Percentiles rank a stretch among this genome's conserved stretches.
Conservation (phyloP, 2,113 vertebrate species). For the Boleophthalmus pectinirostris region DNA sequence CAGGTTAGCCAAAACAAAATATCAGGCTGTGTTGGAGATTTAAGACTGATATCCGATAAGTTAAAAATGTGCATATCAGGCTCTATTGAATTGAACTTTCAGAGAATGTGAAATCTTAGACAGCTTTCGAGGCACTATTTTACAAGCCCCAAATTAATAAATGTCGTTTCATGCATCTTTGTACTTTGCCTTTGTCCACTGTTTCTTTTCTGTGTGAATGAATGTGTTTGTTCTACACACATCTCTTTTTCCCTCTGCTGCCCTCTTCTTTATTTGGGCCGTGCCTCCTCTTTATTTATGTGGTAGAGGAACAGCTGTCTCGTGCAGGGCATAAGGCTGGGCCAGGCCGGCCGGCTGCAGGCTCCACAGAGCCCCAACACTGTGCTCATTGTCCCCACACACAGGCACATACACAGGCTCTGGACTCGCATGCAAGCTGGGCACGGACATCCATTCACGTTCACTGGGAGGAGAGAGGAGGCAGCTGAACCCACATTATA, state of each 20-base stretch:
- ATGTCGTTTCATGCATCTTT: conserved; percentile 3
- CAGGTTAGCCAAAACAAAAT: too few species aligned
- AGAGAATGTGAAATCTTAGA: not conserved
- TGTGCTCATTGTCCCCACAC: conserved; percentile 69
- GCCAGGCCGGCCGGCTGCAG: conserved; percentile 65
- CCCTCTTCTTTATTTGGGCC: conserved; percentile 37
- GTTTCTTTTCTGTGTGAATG: conserved; percentile 39
- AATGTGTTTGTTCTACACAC: conserved; percentile 38
- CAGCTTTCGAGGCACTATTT: not conserved
- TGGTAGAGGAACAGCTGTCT: conserved; percentile 78
- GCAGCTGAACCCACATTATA: conserved; percentile 36
- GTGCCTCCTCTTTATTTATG: conserved; percentile 35
- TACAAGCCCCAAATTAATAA: not conserved
- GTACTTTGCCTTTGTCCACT: conserved; percentile 8
- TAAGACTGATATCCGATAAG: too few species aligned
- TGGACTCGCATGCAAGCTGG: conserved; percentile 25
- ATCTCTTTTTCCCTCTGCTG: conserved; percentile 11
- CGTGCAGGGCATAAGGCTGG: conserved; percentile 72
- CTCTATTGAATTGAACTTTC: not conserved
- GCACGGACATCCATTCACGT: conserved; percentile 52
- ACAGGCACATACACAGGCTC: conserved; percentile 32
- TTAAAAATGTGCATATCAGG: too few species aligned
- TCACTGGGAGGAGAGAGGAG: conserved; percentile 32
- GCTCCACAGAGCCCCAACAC: conserved; percentile 61
- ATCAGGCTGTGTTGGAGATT: too few species aligned